Percentiles rank a stretch among this genome's conserved stretches.
phyloP scores from a whole-genome alignment of 2,888 invertebrate species.

The Kuschelorhynchus macadamiae region DNA sequence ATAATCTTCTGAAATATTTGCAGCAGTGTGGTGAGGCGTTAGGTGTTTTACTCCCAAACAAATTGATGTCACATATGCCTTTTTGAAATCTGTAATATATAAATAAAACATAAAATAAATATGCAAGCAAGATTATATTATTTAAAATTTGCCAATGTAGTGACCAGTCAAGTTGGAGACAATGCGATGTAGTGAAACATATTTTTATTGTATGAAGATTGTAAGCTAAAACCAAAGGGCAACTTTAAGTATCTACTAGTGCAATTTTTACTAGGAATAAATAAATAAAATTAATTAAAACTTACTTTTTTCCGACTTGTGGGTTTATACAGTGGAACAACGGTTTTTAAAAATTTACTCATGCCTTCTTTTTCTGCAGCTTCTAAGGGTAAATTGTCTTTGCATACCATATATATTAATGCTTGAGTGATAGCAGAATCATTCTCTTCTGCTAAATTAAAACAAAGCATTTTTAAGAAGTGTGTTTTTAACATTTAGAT shows the following conservation, averaged over 20 bases:
- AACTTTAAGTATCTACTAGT: background rate
- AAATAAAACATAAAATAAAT: background rate
- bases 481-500: background rate
- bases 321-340: slow-evolving; percentile 14
- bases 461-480: too few species aligned
- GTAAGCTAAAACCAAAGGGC: slow-evolving; percentile 7
- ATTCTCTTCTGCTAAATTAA: background rate
- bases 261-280: background rate
- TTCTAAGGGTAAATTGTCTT: slow-evolving; percentile 17
- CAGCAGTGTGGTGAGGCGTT: slow-evolving; percentile 16
- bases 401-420: slow-evolving; percentile 22
- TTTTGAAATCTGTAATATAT: slow-evolving; percentile 14
- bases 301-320: slow-evolving; percentile 20
- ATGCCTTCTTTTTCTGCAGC: slow-evolving; percentile 18
- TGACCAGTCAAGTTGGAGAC: slow-evolving; percentile 4
- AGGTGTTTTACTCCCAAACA: slow-evolving; percentile 12
- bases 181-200: slow-evolving; percentile 7
- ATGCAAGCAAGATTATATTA: background rate
- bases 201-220: background rate
- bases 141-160: slow-evolving; percentile 10
- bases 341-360: slow-evolving; percentile 13
- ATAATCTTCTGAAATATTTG: slow-evolving; percentile 8
- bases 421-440: slow-evolving; percentile 8
- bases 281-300: background rate
- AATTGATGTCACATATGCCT: background rate